Evolutionary conservation across 2,113 vertebrate genomes (phyloP).

Genomic region (Sphyrna mokarran): DNA sequence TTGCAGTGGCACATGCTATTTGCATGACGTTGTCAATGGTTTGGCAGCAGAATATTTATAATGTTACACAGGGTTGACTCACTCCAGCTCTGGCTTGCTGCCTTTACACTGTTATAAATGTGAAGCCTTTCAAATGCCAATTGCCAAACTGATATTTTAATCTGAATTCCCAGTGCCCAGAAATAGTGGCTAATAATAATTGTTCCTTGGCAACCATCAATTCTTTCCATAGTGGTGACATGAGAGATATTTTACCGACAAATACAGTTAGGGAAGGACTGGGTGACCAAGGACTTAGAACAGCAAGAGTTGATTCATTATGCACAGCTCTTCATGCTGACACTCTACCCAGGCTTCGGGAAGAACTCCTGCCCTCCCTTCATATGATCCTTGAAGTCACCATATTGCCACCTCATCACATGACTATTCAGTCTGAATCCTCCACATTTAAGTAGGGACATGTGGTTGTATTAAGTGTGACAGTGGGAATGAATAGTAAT

Average conservation of each 20-base stretch:
- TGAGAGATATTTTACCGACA: not conserved
- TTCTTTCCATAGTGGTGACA: not conserved
- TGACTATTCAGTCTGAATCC: no score
- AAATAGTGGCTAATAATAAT: not conserved
- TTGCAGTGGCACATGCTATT: not conserved
- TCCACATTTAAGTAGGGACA: no score
- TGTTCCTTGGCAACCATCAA: not conserved
- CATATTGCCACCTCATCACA: no score
- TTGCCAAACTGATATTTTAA: not conserved
- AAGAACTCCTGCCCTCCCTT: no score
- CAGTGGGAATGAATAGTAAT: no score
- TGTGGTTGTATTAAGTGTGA: no score
- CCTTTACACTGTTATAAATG: not conserved
- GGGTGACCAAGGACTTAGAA: no score
- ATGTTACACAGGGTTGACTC: not conserved
- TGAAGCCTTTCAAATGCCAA: not conserved
- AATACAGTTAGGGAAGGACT: not conserved
- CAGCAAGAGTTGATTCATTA: no score
- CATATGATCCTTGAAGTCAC: no score
- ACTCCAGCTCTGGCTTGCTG: not conserved
- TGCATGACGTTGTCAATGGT: not conserved
- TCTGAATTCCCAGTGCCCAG: not conserved
- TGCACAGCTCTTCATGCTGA: no score
- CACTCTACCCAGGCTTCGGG: no score
- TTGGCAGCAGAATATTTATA: not conserved